Percentiles rank a stretch among this genome's conserved stretches.
phyloP scores from a whole-genome alignment of 2,888 invertebrate genomes.

The Dicranocentrus wangi region DNA sequence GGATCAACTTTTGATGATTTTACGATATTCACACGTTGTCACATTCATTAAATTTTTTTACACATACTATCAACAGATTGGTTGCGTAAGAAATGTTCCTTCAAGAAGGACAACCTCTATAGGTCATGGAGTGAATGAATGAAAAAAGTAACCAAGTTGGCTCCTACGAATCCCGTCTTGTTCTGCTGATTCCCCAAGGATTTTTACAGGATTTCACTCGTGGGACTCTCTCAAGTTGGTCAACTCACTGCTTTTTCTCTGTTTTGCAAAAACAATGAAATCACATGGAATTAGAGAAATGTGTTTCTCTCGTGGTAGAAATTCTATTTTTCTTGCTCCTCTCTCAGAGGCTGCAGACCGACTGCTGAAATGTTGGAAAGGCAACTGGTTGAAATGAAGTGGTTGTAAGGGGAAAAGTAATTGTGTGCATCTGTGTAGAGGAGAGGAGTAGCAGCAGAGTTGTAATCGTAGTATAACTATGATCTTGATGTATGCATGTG shows the following conservation, averaged over 20 bases:
- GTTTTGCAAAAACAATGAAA: constrained; percentile 46
- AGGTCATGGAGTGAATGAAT: constrained; percentile 44
- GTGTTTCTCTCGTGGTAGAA: neutral
- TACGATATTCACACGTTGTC: constrained; percentile 62
- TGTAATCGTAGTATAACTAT: neutral
- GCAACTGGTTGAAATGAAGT: constrained; percentile 53
- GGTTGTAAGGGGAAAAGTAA: constrained; percentile 26
- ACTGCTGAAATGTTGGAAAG: constrained; percentile 47
- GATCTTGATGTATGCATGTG: neutral
- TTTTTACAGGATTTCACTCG: no score
- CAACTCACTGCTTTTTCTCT: no score
- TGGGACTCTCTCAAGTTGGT: no score
- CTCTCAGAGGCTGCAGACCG: constrained; percentile 55
- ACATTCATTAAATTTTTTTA: constrained; percentile 43
- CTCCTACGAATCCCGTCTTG: no score
- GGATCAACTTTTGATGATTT: constrained; percentile 42
- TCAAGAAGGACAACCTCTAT: constrained; percentile 44
- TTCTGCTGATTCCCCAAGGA: no score
- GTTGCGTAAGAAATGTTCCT: constrained; percentile 49
- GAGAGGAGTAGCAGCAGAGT: constrained; percentile 5
- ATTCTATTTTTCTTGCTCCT: constrained; percentile 48
- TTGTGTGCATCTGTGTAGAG: constrained; percentile 9
- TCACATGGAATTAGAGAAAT: constrained; percentile 36
- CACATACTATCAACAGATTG: constrained; percentile 19
- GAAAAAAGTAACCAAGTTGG: constrained; percentile 27